Base-by-base conservation (phyloP, 2,797 vertebrate species). In the Australoheros facetus region DNA sequence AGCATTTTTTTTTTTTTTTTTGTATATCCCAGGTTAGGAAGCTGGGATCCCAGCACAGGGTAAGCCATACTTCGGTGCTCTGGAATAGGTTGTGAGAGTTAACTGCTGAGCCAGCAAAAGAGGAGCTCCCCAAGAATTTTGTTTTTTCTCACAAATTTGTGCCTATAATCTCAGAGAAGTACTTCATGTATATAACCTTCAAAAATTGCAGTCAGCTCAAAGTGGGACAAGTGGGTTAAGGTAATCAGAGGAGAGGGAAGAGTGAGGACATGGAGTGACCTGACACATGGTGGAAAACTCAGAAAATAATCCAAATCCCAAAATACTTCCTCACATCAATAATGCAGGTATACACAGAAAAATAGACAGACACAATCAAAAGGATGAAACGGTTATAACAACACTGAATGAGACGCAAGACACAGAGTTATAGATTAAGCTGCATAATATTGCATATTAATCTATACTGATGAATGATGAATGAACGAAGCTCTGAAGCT, bases 181-280 rank as follows among this genome's bases (percentile, higher is more conserved):
- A 9, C 78, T 48, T 14, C 4, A 26, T 37, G 51, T 23, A 42
- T 6, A 77, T 45, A 84, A 21, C 7, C 4, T 19, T 12, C 1
- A 71, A 70, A 85, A 56, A 66, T 37, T 82, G 79, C 74, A 16
- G 75, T 90, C 87, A 87, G 84, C 74, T 84, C 91, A 93, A 91
- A 82, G 89, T 91, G 89, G 89, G 90, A 92, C 79, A 34, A 21
- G 64, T 69, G 26, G 42, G 64, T 51, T 69, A 30, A 73, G 56
- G 83, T 83, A 71, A 82, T 85, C 60, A 81, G 64, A 30, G n/a
- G 64, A 77, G 81, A 80, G 69, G 76, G 73, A 13, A 76, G 54
- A 78, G 82, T 79, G 87, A 86, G 39, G 23, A 73, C 88, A 86
- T 89, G 87, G 87, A 79, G 87, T 85, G 75, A 81, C 11, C 57